phyloP scores from a whole-genome alignment of 2,888 invertebrate genomes.

The Hyles lineata region DNA sequence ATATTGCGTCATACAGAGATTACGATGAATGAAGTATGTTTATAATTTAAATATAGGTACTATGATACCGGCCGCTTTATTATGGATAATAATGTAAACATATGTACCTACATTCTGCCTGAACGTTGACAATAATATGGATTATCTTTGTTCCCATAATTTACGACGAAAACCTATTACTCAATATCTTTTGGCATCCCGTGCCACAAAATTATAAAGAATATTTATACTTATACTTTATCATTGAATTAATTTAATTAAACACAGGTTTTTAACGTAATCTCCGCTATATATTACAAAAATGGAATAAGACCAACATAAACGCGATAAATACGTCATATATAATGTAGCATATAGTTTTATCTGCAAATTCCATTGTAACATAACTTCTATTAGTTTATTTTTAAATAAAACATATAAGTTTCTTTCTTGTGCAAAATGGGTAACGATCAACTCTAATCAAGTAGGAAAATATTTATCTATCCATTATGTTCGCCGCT shows the following conservation, averaged over 20 bases:
- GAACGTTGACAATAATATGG: neutral
- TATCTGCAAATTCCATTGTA: no score
- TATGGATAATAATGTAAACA: constrained; percentile 4
- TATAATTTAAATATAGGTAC: neutral
- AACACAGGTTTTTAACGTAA: neutral
- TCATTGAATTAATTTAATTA: neutral
- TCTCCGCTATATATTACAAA: no score
- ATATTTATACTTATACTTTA: neutral
- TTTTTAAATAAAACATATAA: no score
- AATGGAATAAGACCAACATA: no score
- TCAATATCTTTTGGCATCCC: constrained; percentile 1
- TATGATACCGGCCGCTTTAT: neutral
- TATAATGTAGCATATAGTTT: no score
- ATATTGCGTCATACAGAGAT: constrained; percentile 14
- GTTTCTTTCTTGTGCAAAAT: no score
- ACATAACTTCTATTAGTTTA: no score
- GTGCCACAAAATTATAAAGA: neutral
- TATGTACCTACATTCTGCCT: neutral
- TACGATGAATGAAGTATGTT: constrained; percentile 8
- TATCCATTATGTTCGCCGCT: no score
- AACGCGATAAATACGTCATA: no score
- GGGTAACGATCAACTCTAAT: no score
- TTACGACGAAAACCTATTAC: neutral
- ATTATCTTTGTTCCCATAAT: neutral
- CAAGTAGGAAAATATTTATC: no score